Percentiles rank a stretch among this genome's conserved stretches.
Evolutionary conservation across 2,113 vertebrate species (phyloP).

Genomic region (Neodon shergylaensis): DNA sequence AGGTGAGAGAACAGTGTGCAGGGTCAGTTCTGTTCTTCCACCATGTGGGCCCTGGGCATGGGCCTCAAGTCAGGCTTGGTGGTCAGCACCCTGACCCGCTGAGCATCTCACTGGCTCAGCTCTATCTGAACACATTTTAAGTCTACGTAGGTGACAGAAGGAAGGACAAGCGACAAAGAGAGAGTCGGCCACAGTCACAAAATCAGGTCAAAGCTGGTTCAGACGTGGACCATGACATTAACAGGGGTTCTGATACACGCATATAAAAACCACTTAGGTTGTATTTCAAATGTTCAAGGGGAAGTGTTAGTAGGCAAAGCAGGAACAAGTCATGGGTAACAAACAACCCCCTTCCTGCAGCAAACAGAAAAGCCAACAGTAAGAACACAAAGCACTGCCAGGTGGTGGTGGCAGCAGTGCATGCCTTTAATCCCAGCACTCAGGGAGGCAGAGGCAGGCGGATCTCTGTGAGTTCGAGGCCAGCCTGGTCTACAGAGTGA

Average conservation of each 20-base stretch:
- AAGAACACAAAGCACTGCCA: background rate
- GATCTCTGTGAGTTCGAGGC: too few relatives aligned
- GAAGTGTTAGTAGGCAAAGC: background rate
- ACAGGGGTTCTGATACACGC: background rate
- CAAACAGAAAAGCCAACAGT: background rate
- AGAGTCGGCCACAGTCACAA: background rate
- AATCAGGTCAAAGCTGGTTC: background rate
- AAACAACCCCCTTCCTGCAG: background rate
- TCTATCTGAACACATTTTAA: background rate
- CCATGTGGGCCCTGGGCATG: too few relatives aligned
- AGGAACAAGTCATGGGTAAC: background rate
- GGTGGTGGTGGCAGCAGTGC: too few relatives aligned
- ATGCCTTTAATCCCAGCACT: too few relatives aligned
- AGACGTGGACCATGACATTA: background rate
- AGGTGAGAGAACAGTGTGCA: background rate
- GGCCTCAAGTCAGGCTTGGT: background rate
- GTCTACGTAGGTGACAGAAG: background rate
- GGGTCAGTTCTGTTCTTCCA: background rate
- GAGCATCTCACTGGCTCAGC: background rate
- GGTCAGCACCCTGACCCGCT: background rate
- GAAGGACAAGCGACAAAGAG: background rate
- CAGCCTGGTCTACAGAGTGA: too few relatives aligned
- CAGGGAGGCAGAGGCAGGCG: too few relatives aligned
- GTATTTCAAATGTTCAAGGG: background rate
- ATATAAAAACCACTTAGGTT: background rate